Evolutionary conservation across 2,113 vertebrate genomes (phyloP).

Genomic region (Emydocephalus ijimae): DNA sequence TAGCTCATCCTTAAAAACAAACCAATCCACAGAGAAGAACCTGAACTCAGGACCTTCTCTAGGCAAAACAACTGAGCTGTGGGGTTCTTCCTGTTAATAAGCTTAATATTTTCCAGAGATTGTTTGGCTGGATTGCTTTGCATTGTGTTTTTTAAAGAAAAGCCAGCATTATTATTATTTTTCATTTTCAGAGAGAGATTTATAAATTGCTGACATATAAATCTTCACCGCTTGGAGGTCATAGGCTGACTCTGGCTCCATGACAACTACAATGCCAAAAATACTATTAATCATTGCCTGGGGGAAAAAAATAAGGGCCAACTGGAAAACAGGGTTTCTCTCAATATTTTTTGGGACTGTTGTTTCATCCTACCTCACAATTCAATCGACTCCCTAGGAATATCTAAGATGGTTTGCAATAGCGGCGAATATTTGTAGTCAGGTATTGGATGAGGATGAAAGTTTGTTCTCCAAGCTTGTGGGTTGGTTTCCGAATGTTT

Average conservation of each 20-base stretch:
- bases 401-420: not conserved
- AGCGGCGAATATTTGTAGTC: too few relatives aligned
- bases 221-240: not conserved
- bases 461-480: too few relatives aligned
- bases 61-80: not conserved
- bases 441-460: too few relatives aligned
- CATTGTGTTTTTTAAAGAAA: constrained; percentile 25
- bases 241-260: constrained; percentile 37
- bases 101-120: not conserved
- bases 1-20: not conserved
- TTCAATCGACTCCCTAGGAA: not conserved
- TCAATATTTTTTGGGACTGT: not conserved
- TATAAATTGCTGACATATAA: constrained; percentile 40
- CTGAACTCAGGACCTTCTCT: not conserved
- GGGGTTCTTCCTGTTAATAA: not conserved
- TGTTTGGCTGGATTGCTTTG: not conserved
- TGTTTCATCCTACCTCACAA: not conserved
- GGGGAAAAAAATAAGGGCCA: constrained; percentile 8
- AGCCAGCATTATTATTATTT: constrained; percentile 3
- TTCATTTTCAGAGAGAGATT: constrained; percentile 41
- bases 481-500: too few relatives aligned
- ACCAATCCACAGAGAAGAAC: not conserved
- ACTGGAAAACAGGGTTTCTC: not conserved
- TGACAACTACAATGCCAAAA: constrained; percentile 39
- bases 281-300: constrained; percentile 36